These are phyloP conservation scores for Leptatherina wallacei DNA, from an alignment of 2,797 vertebrate genomes.

Conservation along the genomic window DNA sequence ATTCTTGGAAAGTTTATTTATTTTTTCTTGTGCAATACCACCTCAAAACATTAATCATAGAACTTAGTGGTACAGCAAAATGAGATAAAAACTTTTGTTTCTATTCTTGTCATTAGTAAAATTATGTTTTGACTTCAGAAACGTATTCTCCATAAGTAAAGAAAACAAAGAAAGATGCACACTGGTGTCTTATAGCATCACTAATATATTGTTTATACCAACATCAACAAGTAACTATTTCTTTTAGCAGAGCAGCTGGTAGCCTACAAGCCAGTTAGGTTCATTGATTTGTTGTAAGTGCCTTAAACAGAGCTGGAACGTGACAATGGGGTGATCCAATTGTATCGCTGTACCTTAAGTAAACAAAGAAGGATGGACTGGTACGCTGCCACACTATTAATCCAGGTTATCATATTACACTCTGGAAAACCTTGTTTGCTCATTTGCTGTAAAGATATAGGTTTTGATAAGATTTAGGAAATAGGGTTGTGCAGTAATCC, in stretches of 20 bases:
- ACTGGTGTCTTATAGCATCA: not conserved
- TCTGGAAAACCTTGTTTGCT: not conserved
- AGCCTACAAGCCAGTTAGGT: constrained; percentile 51
- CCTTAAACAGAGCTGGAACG: constrained; percentile 41
- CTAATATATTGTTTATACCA: constrained; percentile 4
- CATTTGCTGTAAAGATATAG: constrained; percentile 4
- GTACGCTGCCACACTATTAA: constrained; percentile 32
- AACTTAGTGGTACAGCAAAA: not conserved
- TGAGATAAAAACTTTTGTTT: no score
- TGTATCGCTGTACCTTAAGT: constrained; percentile 42
- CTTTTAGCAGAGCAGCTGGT: constrained; percentile 34
- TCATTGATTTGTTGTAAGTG: constrained; percentile 51
- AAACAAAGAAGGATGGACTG: constrained; percentile 21
- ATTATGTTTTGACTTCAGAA: not conserved
- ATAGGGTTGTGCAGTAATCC: not conserved
- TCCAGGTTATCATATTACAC: constrained; percentile 36
- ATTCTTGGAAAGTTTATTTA: not conserved
- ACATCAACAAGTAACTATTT: constrained; percentile 25
- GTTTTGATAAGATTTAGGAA: no score
- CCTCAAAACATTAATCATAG: not conserved
- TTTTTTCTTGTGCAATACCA: not conserved
- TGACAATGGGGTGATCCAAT: constrained; percentile 33
- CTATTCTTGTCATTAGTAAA: no score
- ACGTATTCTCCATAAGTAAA: not conserved
- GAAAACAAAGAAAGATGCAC: not conserved